Conservation (phyloP, 2,113 vertebrate species). For the Lepisosteus oculatus region DNA sequence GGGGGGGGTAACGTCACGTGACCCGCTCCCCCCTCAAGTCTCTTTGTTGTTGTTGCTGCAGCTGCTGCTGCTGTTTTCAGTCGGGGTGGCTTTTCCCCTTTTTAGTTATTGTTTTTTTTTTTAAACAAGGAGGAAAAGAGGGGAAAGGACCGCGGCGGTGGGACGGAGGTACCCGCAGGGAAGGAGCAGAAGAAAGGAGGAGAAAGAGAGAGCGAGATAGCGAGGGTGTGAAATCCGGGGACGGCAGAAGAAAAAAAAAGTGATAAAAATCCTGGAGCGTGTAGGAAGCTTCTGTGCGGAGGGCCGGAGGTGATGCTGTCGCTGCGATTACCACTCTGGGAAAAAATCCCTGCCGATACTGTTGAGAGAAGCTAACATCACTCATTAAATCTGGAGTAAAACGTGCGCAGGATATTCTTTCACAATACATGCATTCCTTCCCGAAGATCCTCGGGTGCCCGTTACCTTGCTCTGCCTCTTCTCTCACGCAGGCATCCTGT, state of each 20-base stretch:
- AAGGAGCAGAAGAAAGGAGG: constrained; percentile 5
- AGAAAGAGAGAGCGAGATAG: constrained; percentile 1
- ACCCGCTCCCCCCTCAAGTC: constrained; percentile 40
- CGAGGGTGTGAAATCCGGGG: constrained; percentile 5
- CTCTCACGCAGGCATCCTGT: no score
- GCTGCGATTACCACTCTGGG: constrained; percentile 5
- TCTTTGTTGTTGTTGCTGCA: constrained; percentile 54
- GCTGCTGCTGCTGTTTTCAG: constrained; percentile 31
- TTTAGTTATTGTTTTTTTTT: constrained; percentile 1
- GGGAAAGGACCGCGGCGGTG: neutral
- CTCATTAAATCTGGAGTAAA: constrained; percentile 8
- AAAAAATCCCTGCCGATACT: constrained; percentile 9
- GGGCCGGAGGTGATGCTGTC: constrained; percentile 19
- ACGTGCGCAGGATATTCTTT: neutral
- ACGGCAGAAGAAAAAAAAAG: constrained; percentile 10
- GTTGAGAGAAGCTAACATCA: constrained; percentile 1
- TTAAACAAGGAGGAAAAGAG: neutral
- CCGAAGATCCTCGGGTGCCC: constrained; percentile 6
- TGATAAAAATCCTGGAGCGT: constrained; percentile 21
- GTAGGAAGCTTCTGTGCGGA: constrained; percentile 13
- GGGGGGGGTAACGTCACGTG: constrained; percentile 49
- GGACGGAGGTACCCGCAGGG: constrained; percentile 2
- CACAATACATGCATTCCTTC: neutral
- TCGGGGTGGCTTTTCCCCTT: constrained; percentile 3
- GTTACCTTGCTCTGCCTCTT: neutral